Evolutionary conservation across 2,113 vertebrate species (phyloP).

Genomic region (Platichthys stellatus): DNA sequence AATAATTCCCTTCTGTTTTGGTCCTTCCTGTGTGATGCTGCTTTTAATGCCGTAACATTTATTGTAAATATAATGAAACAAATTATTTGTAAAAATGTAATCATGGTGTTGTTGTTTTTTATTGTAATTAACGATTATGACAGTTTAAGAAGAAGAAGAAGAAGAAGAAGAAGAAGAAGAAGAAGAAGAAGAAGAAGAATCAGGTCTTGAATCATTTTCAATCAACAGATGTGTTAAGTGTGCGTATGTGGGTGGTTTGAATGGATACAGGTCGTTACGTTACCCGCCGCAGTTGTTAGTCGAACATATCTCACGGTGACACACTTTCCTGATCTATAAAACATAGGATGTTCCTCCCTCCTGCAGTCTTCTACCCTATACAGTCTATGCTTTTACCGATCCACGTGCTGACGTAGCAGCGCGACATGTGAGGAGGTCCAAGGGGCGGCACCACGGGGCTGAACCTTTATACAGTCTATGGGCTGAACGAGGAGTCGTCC

Average conservation of each 20-base stretch:
- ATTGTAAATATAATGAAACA: not conserved
- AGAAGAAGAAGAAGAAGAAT: not conserved
- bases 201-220: not conserved
- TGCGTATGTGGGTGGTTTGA: not conserved
- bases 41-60: not conserved
- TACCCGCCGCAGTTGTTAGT: slow-evolving; percentile 35
- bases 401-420: not conserved
- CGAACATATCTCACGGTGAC: slow-evolving; percentile 66
- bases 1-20: not conserved
- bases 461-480: not conserved
- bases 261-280: not conserved
- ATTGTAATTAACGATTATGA: too few relatives aligned
- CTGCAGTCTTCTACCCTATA: accelerated
- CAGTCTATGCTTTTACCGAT: not conserved
- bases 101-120: not conserved
- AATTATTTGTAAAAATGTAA: not conserved
- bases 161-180: not conserved
- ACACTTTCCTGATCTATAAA: slow-evolving; percentile 24
- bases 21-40: not conserved
- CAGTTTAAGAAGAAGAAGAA: not conserved
- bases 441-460: too few relatives aligned
- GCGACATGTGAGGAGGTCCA: not conserved
- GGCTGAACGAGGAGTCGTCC: slow-evolving; percentile 36
- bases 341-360: accelerated
- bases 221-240: not conserved